phyloP scores from a whole-genome alignment of 2,113 vertebrate genomes.

The Platichthys stellatus region DNA sequence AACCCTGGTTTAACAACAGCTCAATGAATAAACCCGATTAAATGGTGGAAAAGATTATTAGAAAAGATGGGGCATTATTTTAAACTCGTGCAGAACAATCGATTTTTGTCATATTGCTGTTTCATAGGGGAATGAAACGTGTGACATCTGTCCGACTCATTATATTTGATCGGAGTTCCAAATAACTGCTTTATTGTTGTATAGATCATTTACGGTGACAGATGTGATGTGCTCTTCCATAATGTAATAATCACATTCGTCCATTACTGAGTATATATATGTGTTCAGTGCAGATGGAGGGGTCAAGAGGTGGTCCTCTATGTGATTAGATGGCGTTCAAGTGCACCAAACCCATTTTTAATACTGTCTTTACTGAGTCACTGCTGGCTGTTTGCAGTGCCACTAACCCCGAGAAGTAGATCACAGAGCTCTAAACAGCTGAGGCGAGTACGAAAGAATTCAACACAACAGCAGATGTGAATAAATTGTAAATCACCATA shows the following conservation, averaged over 20 bases:
- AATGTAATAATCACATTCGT: slow-evolving; percentile 23
- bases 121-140: slow-evolving; percentile 12
- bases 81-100: slow-evolving; percentile 21
- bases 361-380: slow-evolving; percentile 32
- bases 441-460: slow-evolving; percentile 67
- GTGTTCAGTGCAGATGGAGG: slow-evolving; percentile 27
- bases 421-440: slow-evolving; percentile 56
- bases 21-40: too few species aligned
- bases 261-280: slow-evolving; percentile 2
- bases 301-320: slow-evolving; percentile 36
- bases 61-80: neutral
- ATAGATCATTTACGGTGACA: slow-evolving; percentile 48
- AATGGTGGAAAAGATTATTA: too few species aligned
- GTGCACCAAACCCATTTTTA: slow-evolving; percentile 35
- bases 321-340: slow-evolving; percentile 42
- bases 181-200: slow-evolving; percentile 36
- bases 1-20: too few species aligned
- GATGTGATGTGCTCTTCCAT: slow-evolving; percentile 39
- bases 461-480: slow-evolving; percentile 77
- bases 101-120: slow-evolving; percentile 23
- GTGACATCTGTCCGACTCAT: slow-evolving; percentile 57
- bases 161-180: slow-evolving; percentile 49
- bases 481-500: slow-evolving; percentile 80
- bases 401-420: slow-evolving; percentile 53
- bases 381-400: slow-evolving; percentile 41